Evolutionary conservation across 2,113 vertebrate genomes (phyloP).

Genomic region (Macaca mulatta): DNA sequence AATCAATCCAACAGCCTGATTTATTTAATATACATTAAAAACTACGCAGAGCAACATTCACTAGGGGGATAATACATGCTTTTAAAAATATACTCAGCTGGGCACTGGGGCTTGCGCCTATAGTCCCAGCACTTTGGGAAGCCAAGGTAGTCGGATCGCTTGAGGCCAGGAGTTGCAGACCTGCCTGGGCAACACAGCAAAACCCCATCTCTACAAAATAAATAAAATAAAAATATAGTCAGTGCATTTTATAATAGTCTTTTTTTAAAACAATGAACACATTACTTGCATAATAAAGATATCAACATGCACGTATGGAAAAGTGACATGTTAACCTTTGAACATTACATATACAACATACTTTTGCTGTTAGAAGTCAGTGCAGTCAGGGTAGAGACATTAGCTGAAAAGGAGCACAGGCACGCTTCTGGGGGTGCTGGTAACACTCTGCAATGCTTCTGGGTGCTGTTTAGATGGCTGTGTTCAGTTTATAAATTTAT

Average conservation of each 20-base stretch:
- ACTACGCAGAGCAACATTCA: background rate
- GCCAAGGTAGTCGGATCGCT: no score
- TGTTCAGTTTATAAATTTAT: background rate
- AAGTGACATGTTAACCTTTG: background rate
- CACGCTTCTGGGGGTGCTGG: background rate
- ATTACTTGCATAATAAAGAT: background rate
- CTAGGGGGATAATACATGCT: background rate
- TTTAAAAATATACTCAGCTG: background rate
- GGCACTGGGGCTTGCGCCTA: no score
- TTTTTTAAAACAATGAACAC: background rate
- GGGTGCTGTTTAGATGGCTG: background rate
- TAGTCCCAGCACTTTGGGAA: no score
- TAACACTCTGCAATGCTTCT: background rate
- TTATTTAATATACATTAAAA: background rate
- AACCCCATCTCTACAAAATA: background rate
- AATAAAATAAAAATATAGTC: background rate
- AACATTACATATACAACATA: background rate
- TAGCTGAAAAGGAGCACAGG: background rate
- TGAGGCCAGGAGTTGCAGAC: no score
- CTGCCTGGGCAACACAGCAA: background rate
- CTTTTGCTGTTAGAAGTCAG: background rate
- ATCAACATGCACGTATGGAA: background rate
- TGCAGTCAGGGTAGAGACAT: background rate
- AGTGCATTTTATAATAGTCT: background rate
- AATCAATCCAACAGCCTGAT: conserved; percentile 9